These are phyloP conservation scores for Lycocorax pyrrhopterus DNA, from an alignment of 2,113 vertebrate genomes.

Conservation along the genomic window DNA sequence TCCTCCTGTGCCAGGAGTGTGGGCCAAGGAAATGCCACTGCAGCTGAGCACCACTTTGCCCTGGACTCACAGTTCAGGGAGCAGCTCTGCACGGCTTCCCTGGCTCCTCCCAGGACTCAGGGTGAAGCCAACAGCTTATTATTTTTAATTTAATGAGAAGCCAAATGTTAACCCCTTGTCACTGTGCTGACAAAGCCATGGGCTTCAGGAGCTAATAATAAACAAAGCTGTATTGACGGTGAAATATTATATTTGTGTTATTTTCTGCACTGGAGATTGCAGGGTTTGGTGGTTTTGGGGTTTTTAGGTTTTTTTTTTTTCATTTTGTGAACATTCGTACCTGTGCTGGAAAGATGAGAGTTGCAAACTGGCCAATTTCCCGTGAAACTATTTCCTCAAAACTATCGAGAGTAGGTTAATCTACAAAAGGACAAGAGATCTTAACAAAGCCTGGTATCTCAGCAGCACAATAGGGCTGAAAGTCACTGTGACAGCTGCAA, in stretches of 20 bases:
- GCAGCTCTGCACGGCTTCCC: background rate
- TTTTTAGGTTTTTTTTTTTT: too few relatives aligned
- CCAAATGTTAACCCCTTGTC: background rate
- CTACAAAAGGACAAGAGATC: slow-evolving; percentile 20
- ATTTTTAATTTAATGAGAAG: background rate
- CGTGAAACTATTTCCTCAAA: background rate
- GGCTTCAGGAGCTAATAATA: background rate
- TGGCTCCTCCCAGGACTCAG: background rate
- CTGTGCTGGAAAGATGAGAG: background rate
- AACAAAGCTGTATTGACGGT: background rate
- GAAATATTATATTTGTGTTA: background rate
- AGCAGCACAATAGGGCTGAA: slow-evolving; percentile 32
- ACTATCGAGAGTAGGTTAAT: background rate
- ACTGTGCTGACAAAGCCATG: background rate
- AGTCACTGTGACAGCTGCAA: slow-evolving; percentile 45
- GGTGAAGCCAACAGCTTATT: background rate
- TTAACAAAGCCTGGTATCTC: slow-evolving; percentile 22
- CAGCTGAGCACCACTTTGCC: background rate
- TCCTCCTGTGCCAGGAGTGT: background rate
- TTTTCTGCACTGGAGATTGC: background rate
- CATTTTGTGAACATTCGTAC: background rate
- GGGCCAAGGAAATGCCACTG: background rate
- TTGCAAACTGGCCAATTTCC: background rate
- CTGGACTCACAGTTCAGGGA: background rate
- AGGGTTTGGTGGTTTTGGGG: background rate